Evolutionary conservation across 2,888 invertebrate genomes (phyloP).

Genomic region (Thera britannica): DNA sequence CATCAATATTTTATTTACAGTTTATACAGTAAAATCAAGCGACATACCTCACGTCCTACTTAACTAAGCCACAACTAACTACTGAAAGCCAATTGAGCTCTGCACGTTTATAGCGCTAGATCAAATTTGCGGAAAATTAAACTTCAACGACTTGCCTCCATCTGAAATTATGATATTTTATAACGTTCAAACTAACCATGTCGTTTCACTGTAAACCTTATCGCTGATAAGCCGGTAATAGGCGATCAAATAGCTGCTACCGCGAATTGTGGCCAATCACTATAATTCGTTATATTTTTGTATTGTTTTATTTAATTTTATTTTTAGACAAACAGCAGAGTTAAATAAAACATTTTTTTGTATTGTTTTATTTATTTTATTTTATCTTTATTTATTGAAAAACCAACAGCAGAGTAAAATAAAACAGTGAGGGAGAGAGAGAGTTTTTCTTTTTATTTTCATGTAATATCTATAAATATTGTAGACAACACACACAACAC

Average conservation of each 20-base stretch:
- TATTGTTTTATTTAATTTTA: constrained; percentile 3
- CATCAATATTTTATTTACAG: too few relatives aligned
- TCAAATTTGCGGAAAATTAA: constrained; percentile 84
- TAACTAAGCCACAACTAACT: constrained; percentile 29
- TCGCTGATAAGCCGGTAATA: constrained; percentile 74
- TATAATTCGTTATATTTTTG: constrained; percentile 68
- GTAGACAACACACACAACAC: too few relatives aligned
- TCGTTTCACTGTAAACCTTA: constrained; percentile 77
- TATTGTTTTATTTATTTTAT: too few relatives aligned
- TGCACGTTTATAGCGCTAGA: constrained; percentile 68
- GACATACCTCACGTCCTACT: constrained; percentile 19
- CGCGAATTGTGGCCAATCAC: constrained; percentile 72
- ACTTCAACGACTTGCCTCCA: constrained; percentile 66
- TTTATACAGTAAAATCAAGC: constrained; percentile 7
- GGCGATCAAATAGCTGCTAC: constrained; percentile 70
- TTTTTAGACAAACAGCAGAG: too few relatives aligned
- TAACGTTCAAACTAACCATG: constrained; percentile 83
- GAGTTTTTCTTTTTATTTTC: too few relatives aligned
- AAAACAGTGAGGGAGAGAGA: too few relatives aligned
- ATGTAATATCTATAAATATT: too few relatives aligned
- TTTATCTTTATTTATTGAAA: too few relatives aligned
- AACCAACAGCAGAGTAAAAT: too few relatives aligned
- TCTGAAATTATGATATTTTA: constrained; percentile 78
- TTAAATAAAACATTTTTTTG: too few relatives aligned
- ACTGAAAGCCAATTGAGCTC: constrained; percentile 35